Evolutionary conservation across 1,140 invertebrate species (phyloP).

Genomic region (Teleogryllus occipitalis): DNA sequence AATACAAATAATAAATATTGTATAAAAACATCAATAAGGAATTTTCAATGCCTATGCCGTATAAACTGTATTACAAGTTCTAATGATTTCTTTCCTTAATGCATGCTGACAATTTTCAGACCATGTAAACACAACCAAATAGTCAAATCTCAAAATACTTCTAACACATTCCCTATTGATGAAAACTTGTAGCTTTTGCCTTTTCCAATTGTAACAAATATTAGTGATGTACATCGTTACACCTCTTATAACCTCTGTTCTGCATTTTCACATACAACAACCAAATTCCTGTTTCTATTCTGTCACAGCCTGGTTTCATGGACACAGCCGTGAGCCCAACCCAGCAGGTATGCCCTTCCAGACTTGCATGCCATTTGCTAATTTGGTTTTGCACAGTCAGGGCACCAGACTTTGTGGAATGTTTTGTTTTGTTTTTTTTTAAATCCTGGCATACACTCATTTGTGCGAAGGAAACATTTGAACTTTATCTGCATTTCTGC

Average conservation of each 20-base stretch:
- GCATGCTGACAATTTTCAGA: too few species aligned
- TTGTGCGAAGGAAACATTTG: background rate
- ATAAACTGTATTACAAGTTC: too few species aligned
- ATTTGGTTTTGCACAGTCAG: constrained; percentile 1
- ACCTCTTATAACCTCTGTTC: background rate
- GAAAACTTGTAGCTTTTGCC: too few species aligned
- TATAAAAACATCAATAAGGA: background rate
- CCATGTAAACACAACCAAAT: too few species aligned
- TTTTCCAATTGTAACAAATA: too few species aligned
- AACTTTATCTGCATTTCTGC: background rate
- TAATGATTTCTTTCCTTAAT: too few species aligned
- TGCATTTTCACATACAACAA: background rate
- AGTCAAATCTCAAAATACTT: too few species aligned
- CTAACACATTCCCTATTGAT: too few species aligned
- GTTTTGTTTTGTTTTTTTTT: background rate
- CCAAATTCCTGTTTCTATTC: constrained; percentile 18
- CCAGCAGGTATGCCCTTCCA: constrained; percentile 27
- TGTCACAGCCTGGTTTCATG: constrained; percentile 19
- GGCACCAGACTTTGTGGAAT: background rate
- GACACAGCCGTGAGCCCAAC: constrained; percentile 24
- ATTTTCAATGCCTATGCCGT: background rate
- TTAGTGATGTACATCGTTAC: too few species aligned
- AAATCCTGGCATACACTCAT: background rate
- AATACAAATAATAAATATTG: background rate
- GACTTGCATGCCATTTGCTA: background rate